These are phyloP conservation scores for Pipistrellus nathusii DNA, from an alignment of 2,797 vertebrate genomes.

Conservation along the genomic window DNA sequence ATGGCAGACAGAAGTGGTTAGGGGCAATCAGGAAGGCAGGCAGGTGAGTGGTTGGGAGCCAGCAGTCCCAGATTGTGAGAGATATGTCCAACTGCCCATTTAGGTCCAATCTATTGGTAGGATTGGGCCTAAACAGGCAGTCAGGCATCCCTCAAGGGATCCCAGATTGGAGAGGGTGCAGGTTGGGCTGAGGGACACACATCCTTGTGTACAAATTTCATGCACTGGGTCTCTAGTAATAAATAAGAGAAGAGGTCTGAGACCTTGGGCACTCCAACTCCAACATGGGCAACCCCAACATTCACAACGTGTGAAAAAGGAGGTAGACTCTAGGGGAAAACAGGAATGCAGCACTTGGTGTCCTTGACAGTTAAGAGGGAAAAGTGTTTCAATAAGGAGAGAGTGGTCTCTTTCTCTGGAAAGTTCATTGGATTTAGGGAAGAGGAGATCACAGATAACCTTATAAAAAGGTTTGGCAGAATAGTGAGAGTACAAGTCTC, in stretches of 20 bases:
- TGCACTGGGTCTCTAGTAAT: neutral
- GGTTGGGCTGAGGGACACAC: too few relatives aligned
- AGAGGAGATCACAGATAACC: neutral
- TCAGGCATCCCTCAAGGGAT: too few relatives aligned
- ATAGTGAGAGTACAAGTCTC: neutral
- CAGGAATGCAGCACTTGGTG: neutral
- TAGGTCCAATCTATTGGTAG: too few relatives aligned
- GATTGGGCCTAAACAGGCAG: too few relatives aligned
- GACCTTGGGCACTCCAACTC: neutral
- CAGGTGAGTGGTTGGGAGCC: too few relatives aligned
- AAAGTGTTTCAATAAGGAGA: neutral
- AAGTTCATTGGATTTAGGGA: neutral
- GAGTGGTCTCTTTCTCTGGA: neutral
- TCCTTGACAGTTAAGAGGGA: neutral
- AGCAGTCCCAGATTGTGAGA: too few relatives aligned
- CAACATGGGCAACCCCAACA: neutral
- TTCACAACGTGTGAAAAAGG: neutral
- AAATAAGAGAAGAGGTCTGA: neutral
- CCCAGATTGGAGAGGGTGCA: too few relatives aligned
- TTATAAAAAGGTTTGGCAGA: neutral
- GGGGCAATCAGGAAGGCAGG: too few relatives aligned
- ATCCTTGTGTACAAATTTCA: too few relatives aligned
- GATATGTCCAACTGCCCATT: too few relatives aligned
- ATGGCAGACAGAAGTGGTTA: too few relatives aligned
- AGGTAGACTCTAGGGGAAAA: neutral